Percentiles rank a stretch among this genome's conserved stretches.
Conservation (phyloP, 2,113 vertebrate genomes). For the Meriones unguiculatus region DNA sequence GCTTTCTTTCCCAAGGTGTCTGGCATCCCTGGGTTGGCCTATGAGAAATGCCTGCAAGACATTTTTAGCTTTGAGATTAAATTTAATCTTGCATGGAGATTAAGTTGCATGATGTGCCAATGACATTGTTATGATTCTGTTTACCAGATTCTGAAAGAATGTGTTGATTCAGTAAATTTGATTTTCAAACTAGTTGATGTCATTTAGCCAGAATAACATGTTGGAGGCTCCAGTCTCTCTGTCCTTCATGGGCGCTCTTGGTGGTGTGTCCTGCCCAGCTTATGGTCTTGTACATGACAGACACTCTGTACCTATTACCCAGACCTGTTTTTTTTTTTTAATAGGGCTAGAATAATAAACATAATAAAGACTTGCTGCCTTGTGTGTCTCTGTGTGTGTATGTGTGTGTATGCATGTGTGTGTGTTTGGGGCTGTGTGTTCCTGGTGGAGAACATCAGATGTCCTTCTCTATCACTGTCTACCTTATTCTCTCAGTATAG, state of each 20-base stretch:
- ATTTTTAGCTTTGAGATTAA: conserved; percentile 46
- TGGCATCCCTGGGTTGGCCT: background rate
- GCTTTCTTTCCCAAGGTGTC: conserved; percentile 6
- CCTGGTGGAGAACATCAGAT: background rate
- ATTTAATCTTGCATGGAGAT: conserved; percentile 55
- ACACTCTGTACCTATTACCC: background rate
- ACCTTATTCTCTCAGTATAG: background rate
- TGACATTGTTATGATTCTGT: conserved; percentile 28
- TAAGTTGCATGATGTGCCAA: background rate
- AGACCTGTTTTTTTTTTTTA: background rate
- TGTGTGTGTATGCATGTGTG: background rate
- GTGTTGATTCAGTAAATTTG: conserved; percentile 32
- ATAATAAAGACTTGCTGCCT: background rate
- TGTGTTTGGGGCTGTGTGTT: background rate
- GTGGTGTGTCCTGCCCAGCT: background rate
- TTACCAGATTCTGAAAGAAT: conserved; percentile 58
- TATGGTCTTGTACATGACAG: background rate
- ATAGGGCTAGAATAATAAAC: background rate
- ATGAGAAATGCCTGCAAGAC: conserved; percentile 26
- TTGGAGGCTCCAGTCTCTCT: background rate
- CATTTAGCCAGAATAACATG: conserved; percentile 7
- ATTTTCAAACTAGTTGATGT: conserved; percentile 45
- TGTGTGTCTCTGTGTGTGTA: background rate
- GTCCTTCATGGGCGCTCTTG: background rate
- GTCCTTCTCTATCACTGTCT: background rate